phyloP scores from a whole-genome alignment of 1,140 invertebrate species.

The Coenobita brevimanus region DNA sequence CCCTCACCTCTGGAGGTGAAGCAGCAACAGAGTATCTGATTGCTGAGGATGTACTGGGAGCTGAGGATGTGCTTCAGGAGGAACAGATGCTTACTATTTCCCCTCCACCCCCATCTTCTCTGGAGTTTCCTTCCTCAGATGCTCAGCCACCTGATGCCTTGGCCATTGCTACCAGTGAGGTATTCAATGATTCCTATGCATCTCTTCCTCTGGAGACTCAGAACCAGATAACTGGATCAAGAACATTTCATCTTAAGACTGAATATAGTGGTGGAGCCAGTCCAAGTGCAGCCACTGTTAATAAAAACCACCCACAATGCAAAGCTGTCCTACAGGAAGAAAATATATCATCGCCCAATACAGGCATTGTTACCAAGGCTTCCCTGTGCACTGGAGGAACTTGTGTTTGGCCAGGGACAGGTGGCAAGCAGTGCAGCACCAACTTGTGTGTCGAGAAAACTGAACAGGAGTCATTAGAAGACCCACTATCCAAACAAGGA shows the following conservation, averaged over 20 bases:
- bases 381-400: too few species aligned
- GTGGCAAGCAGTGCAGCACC: background rate
- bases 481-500: too few species aligned
- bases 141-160: slow-evolving; percentile 25
- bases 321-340: background rate
- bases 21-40: slow-evolving; percentile 1
- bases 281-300: background rate
- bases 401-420: too few species aligned
- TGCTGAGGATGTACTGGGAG: slow-evolving; percentile 14
- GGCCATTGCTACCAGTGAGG: slow-evolving; percentile 45
- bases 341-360: background rate
- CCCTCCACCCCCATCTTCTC: slow-evolving; percentile 1
- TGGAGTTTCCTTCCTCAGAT: slow-evolving; percentile 26
- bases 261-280: background rate
- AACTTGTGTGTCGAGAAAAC: background rate
- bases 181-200: slow-evolving; percentile 40
- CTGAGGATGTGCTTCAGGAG: slow-evolving; percentile 24
- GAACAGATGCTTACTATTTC: slow-evolving; percentile 36
- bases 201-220: slow-evolving; percentile 13
- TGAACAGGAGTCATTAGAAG: background rate
- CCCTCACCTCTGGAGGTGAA: background rate
- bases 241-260: slow-evolving; percentile 2
- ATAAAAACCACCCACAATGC: slow-evolving; percentile 10
- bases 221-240: background rate
- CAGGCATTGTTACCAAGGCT: too few species aligned